Percentiles rank a stretch among this genome's conserved stretches.
These are phyloP conservation scores for Blastobasis lacticolella DNA, from an alignment of 2,888 invertebrate species.

Conservation along the genomic window DNA sequence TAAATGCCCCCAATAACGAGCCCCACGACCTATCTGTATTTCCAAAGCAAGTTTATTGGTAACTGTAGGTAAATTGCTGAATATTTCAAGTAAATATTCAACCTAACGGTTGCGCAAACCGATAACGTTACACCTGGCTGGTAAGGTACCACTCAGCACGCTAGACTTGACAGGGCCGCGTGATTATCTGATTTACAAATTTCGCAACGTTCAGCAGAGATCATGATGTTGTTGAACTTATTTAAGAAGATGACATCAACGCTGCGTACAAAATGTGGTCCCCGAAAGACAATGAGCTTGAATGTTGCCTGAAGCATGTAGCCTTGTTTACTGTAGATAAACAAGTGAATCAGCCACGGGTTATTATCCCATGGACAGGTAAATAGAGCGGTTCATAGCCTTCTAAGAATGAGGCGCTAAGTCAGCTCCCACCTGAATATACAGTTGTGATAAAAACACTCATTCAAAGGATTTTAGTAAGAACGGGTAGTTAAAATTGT, in stretches of 20 bases:
- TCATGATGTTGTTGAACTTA: constrained; percentile 4
- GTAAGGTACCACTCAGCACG: too few species aligned
- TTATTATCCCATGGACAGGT: constrained; percentile 16
- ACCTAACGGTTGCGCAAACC: neutral
- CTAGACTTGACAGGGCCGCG: too few species aligned
- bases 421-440: constrained; percentile 44
- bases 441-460: constrained; percentile 23
- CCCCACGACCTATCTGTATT: constrained; percentile 1
- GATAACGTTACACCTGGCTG: neutral
- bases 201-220: neutral
- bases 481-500: too few species aligned
- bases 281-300: too few species aligned
- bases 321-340: constrained; percentile 28
- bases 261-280: neutral
- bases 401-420: too few species aligned
- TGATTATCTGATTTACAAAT: too few species aligned
- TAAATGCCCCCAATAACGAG: constrained; percentile 43
- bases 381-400: constrained; percentile 28
- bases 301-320: constrained; percentile 19
- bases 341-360: constrained; percentile 51
- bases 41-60: constrained; percentile 2
- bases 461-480: too few species aligned
- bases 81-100: neutral
- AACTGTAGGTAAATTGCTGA: neutral
- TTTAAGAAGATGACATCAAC: constrained; percentile 28